Evolutionary conservation across 2,113 vertebrate genomes (phyloP).

Genomic region (Martes martes): DNA sequence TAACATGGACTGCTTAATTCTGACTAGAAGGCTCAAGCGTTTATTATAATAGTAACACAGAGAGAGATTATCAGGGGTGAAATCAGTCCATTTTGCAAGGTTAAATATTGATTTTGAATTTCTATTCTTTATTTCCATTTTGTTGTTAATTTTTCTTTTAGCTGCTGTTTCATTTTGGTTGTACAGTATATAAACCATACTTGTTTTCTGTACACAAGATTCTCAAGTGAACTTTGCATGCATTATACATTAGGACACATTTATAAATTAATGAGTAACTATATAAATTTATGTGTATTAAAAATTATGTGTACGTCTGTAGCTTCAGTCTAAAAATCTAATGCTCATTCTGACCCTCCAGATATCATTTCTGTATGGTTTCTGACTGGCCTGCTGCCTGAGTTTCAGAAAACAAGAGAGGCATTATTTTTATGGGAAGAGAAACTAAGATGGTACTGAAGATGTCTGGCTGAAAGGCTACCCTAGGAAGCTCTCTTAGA

Average conservation of each 20-base stretch:
- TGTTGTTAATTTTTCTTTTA: conserved; percentile 55
- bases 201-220: conserved; percentile 73
- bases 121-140: conserved; percentile 10
- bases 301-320: conserved; percentile 65
- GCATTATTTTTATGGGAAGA: conserved; percentile 83
- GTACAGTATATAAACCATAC: conserved; percentile 66
- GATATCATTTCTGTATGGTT: conserved; percentile 77
- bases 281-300: conserved; percentile 83
- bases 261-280: conserved; percentile 81
- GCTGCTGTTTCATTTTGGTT: conserved; percentile 72
- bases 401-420: conserved; percentile 82
- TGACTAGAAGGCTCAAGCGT: conserved; percentile 60
- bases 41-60: conserved; percentile 33
- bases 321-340: conserved; percentile 82
- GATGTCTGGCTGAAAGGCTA: conserved; percentile 85
- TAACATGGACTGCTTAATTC: conserved; percentile 65
- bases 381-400: conserved; percentile 87
- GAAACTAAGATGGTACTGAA: conserved; percentile 75
- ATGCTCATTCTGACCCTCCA: conserved; percentile 79
- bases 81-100: conserved; percentile 70
- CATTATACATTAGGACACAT: conserved; percentile 81
- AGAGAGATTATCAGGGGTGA: conserved; percentile 64
- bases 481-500: conserved; percentile 81
- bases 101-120: conserved; percentile 61
- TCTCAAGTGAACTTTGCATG: conserved; percentile 83